Evolutionary conservation across 2,113 vertebrate species (phyloP), one percentile per base, ranked within the genome.

Genomic region (Phylloscopus trochilus): DNA sequence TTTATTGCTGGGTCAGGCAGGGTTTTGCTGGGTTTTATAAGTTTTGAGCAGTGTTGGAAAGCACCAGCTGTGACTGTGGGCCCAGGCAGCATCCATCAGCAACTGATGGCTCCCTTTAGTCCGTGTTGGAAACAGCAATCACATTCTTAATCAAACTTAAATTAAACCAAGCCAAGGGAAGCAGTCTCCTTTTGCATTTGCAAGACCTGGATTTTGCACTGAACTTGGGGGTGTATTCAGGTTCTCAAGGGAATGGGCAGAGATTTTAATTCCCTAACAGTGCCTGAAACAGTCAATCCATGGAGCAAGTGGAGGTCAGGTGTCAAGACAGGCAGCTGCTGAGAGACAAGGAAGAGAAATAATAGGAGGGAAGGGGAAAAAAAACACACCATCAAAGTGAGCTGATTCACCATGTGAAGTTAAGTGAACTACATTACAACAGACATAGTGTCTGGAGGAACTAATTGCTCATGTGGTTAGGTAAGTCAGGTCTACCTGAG

Each of bases 381-480:
- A 85, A 64, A 5, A 64, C 4, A 0, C 73, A 58, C 92, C 91
- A 93, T 97, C 95, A 97, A 93, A 97, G 96, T 30, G 75, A 94
- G 66, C 75, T 85, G 91, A 75, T 97, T 94, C 93, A 37, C 94
- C 75, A 69, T 96, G 95, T 95, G 96, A 96, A 97, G 95, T 95
- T 89, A 95, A 96, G 95, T 97, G 95, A 97, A 97, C 94, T 96
- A 53, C 85, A 96, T 96, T 97, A 93, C 93, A 96, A 86, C 88
- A 94, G 92, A 91, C 90, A 87, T 8, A 82, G 73, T 95, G 93
- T 96, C 95, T 95, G 96, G 95, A 96, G 89, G 93, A 94, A 69
- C 95, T 97, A 97, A 97, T 97, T 97, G 96, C 96, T 97, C 77
- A 44, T 96, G 94, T 94, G 95, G 93, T 90, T 97, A 55, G 92